These are phyloP conservation scores for Oreochromis grahami DNA, from an alignment of 2,797 vertebrate species.

Conservation along the genomic window DNA sequence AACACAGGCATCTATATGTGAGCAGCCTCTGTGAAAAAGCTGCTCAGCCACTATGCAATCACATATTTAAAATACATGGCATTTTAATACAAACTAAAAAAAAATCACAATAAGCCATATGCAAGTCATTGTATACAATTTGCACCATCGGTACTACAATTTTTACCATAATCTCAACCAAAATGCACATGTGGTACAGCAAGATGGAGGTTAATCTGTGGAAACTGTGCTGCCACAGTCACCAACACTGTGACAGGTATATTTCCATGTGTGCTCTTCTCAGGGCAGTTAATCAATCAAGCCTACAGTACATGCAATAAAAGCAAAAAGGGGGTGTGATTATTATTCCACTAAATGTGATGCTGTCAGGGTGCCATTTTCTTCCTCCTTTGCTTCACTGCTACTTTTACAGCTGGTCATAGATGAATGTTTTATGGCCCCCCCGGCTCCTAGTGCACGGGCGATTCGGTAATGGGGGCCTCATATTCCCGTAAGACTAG, in stretches of 20 bases:
- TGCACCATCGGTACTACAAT: not conserved
- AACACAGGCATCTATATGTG: not conserved
- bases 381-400: conserved; percentile 24
- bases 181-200: conserved; percentile 11
- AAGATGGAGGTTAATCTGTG: conserved; percentile 10
- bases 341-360: conserved; percentile 68
- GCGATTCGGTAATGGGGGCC: conserved; percentile 57
- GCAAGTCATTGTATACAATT: not conserved
- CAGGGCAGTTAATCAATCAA: conserved; percentile 68
- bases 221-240: conserved; percentile 43
- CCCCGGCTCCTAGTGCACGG: conserved; percentile 29
- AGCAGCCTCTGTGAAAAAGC: not conserved
- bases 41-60: not conserved
- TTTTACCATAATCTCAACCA: not conserved
- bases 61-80: not conserved
- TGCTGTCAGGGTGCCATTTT: conserved; percentile 52
- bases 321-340: conserved; percentile 59
- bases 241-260: conserved; percentile 50
- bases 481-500: conserved; percentile 55
- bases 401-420: conserved; percentile 62
- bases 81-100: not conserved
- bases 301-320: conserved; percentile 53
- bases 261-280: conserved; percentile 56
- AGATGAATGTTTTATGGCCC: conserved; percentile 70
- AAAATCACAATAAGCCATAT: not conserved